These are phyloP conservation scores for Neoscelio sp. DNA, from an alignment of 2,888 invertebrate species.

Conservation along the genomic window DNA sequence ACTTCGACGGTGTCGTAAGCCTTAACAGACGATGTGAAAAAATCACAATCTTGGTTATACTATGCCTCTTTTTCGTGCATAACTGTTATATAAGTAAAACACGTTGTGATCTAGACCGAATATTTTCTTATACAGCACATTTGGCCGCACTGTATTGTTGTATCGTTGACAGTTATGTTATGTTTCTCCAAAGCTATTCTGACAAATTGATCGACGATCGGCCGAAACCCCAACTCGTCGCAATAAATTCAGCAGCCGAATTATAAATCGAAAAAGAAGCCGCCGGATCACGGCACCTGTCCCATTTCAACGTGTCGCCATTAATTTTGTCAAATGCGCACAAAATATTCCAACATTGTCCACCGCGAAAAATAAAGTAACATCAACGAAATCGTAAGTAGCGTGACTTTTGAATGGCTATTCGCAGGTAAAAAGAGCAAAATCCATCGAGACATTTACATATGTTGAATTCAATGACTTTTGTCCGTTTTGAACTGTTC, in stretches of 20 bases:
- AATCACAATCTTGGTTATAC: slow-evolving; percentile 40
- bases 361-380: slow-evolving; percentile 53
- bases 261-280: slow-evolving; percentile 44
- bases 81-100: slow-evolving; percentile 32
- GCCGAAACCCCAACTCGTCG: slow-evolving; percentile 33
- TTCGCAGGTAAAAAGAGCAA: slow-evolving; percentile 8
- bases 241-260: slow-evolving; percentile 51
- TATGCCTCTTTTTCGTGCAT: slow-evolving; percentile 42
- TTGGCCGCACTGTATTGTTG: slow-evolving; percentile 32
- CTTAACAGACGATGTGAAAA: slow-evolving; percentile 32
- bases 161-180: slow-evolving; percentile 53
- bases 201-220: slow-evolving; percentile 66
- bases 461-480: slow-evolving; percentile 64
- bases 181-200: slow-evolving; percentile 11
- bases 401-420: slow-evolving; percentile 60
- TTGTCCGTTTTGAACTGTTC: slow-evolving; percentile 16
- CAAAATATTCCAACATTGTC: slow-evolving; percentile 54
- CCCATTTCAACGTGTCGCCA: slow-evolving; percentile 42
- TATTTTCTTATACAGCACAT: slow-evolving; percentile 12
- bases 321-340: slow-evolving; percentile 52
- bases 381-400: slow-evolving; percentile 60
- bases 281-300: slow-evolving; percentile 49
- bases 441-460: slow-evolving; percentile 54
- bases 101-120: slow-evolving; percentile 4
- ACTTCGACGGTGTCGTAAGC: slow-evolving; percentile 26